A percentile compares a stretch with the other conserved stretches of the same genome.
These are phyloP conservation scores for Brachyalestes nurse DNA, from an alignment of 2,797 vertebrate genomes.

Conservation along the genomic window DNA sequence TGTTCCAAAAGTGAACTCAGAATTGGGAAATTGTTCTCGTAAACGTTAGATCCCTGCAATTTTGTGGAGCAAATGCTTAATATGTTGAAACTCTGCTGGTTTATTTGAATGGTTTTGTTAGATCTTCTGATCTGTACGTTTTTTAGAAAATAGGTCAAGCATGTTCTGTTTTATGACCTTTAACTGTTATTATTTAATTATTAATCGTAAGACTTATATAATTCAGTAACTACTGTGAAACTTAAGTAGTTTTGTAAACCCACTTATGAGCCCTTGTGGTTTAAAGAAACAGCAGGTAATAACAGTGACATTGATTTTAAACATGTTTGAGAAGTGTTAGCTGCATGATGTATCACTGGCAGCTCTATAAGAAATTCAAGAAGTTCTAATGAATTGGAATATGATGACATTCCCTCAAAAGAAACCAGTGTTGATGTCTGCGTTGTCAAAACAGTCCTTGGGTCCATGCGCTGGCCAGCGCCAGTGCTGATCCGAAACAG, in stretches of 20 bases:
- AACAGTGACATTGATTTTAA: neutral
- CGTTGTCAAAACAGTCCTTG: slow-evolving; percentile 23
- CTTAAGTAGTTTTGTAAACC: neutral
- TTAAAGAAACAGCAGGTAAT: neutral
- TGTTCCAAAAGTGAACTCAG: slow-evolving; percentile 1
- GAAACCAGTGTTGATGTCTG: slow-evolving; percentile 28
- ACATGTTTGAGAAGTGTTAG: neutral
- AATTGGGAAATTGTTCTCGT: neutral
- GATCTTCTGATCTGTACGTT: neutral
- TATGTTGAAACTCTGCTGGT: neutral
- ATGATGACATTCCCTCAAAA: neutral
- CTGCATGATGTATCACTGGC: neutral
- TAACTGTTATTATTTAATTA: neutral
- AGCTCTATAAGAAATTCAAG: neutral
- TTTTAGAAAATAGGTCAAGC: neutral
- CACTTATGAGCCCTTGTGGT: neutral
- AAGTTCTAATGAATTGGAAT: neutral
- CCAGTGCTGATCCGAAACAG: slow-evolving; percentile 37
- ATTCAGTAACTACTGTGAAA: neutral
- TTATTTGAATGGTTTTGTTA: neutral
- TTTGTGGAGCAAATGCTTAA: neutral
- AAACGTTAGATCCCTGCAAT: neutral
- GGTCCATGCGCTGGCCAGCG: slow-evolving; percentile 39
- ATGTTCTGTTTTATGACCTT: neutral
- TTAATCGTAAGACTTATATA: neutral